phyloP scores from a whole-genome alignment of 2,888 invertebrate species.

The Hedya salicella region DNA sequence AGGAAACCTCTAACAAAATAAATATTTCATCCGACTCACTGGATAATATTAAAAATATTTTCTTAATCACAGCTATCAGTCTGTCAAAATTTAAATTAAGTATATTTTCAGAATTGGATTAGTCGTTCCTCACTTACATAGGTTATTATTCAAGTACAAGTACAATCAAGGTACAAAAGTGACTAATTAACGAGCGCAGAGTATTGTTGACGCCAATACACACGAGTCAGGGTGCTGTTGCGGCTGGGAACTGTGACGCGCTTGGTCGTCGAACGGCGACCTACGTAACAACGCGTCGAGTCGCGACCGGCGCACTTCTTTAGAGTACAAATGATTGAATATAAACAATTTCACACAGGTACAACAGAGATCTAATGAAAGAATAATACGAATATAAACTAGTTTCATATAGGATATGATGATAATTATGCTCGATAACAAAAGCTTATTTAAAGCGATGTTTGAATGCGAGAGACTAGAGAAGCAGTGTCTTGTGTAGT shows the following conservation, averaged over 20 bases:
- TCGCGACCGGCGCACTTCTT: conserved; percentile 72
- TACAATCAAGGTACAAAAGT: conserved; percentile 82
- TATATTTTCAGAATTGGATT: conserved; percentile 84
- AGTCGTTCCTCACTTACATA: conserved; percentile 79
- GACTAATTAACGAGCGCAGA: conserved; percentile 82
- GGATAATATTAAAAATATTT: conserved; percentile 85
- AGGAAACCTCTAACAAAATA: conserved; percentile 83
- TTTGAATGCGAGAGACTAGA: conserved; percentile 83
- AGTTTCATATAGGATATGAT: conserved; percentile 81
- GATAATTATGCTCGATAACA: conserved; percentile 82
- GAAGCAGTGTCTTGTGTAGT: conserved; percentile 76
- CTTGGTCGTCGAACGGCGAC: conserved; percentile 75
- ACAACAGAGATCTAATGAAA: conserved; percentile 85
- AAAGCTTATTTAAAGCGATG: conserved; percentile 73
- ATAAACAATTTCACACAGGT: conserved; percentile 82
- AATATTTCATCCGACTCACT: conserved; percentile 84
- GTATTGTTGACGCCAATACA: conserved; percentile 76
- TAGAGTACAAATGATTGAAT: conserved; percentile 78
- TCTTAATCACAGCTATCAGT: conserved; percentile 86
- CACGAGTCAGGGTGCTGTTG: conserved; percentile 64
- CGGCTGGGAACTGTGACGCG: conserved; percentile 66
- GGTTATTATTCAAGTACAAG: conserved; percentile 79
- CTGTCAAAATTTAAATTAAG: conserved; percentile 85
- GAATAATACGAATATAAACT: conserved; percentile 83
- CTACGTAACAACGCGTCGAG: conserved; percentile 68